These are phyloP conservation scores for Prietella phreatophila DNA, from an alignment of 2,113 vertebrate genomes.

Conservation along the genomic window DNA sequence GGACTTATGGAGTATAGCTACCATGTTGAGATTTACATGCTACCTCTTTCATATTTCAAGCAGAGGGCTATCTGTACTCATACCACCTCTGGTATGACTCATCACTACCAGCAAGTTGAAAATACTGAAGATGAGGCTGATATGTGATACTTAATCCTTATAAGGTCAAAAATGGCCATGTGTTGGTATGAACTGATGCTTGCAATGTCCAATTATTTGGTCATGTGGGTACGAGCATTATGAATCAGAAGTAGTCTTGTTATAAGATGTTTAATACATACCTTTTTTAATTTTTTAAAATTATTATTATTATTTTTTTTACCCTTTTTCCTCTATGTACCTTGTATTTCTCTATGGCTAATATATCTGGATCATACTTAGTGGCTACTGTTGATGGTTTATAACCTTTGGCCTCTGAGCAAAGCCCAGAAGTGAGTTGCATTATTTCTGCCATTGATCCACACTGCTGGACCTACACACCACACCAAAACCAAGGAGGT, in stretches of 20 bases:
- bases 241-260: neutral
- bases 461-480: neutral
- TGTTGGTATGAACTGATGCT: neutral
- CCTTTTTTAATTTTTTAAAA: neutral
- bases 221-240: neutral
- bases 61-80: neutral
- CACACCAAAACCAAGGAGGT: constrained; percentile 36
- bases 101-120: neutral
- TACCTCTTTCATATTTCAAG: neutral
- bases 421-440: constrained; percentile 16
- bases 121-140: neutral
- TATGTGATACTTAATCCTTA: neutral
- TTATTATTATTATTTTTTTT: too few species aligned
- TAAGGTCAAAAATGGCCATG: neutral
- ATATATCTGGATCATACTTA: constrained; percentile 32
- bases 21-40: neutral
- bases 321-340: neutral
- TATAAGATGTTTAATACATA: neutral
- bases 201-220: neutral
- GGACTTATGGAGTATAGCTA: neutral
- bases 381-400: constrained; percentile 18
- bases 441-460: constrained; percentile 42
- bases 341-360: neutral
- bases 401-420: constrained; percentile 54
- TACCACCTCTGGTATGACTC: neutral